Base-by-base conservation (phyloP, 2,797 vertebrate species). In the Limnodromus scolopaceus region DNA sequence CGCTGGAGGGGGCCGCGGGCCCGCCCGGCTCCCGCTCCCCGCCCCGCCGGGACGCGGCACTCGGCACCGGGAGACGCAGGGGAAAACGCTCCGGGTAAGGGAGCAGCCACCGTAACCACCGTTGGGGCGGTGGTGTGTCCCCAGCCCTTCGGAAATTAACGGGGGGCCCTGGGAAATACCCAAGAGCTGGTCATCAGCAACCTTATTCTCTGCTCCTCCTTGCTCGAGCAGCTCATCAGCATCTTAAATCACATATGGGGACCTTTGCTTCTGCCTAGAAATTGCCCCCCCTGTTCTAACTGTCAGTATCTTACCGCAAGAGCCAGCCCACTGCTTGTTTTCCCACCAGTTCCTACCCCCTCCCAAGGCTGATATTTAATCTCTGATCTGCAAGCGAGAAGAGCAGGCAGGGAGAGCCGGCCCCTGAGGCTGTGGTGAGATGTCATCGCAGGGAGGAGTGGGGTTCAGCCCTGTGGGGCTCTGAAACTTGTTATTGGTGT, bases 21-120 rank as follows among this genome's bases (percentile, higher is more conserved):
- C 51, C 32, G 65, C 75, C 6, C 32, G 6, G 15, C 53, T 17
- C n/a, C 61, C 28, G n/a, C 60, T 63, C 38, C 60, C 45, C 45
- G n/a, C 20, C 36, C 19, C 48, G 39, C 20, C 30, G 28, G 28
- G 25, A 20, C 20, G 20, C 1, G 9, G 27, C 30, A 0, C 14
- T 3, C 24, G 8, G 28, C 80, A 3, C 23, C 32, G 17, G 64
- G 22, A 15, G 13, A 0, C 1, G 48, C 49, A 0, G 13, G 28
- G 20, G 7, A 4, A 25, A 30, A 5, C 1, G 43, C 23, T 2
- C 9, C 1, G 51, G 36, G 5, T 8, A 14, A n/a, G 36, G 24
- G 45, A 16, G 13, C 36, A 4, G 32, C 25, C 55, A 6, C 39
- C 18, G 39, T 5, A 5, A 30, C 9, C 45, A 0, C 28, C 11